Conservation (phyloP, 2,113 vertebrate species). For the Romanogobio albipinnatus region DNA sequence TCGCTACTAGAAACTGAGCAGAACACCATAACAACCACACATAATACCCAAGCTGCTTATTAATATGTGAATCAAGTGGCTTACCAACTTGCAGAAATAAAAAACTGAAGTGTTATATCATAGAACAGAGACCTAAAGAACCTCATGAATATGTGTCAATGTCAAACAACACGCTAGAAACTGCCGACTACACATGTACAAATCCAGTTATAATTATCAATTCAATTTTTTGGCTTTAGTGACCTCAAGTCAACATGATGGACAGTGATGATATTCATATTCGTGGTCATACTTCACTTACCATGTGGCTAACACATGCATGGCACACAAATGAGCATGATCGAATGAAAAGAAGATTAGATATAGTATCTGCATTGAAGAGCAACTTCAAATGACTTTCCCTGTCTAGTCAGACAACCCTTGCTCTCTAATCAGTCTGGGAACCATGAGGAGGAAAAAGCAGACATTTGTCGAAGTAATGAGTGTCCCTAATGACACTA, state of each 20-base stretch:
- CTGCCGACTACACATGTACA: background rate
- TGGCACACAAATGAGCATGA: background rate
- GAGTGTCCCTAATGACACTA: conserved; percentile 36
- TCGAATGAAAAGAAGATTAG: conserved; percentile 18
- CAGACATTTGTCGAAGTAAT: conserved; percentile 20
- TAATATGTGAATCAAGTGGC: too few species aligned
- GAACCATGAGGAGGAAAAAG: background rate
- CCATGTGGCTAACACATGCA: background rate
- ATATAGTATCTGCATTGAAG: background rate
- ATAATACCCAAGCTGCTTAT: too few species aligned
- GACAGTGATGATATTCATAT: background rate
- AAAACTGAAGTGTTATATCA: too few species aligned
- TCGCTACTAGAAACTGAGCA: too few species aligned
- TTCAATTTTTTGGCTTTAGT: background rate
- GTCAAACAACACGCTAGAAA: too few species aligned
- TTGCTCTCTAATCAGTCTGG: conserved; percentile 27
- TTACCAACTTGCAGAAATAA: too few species aligned
- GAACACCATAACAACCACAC: too few species aligned
- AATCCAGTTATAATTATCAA: background rate
- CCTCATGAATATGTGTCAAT: too few species aligned
- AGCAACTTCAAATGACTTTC: conserved; percentile 22
- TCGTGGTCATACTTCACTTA: background rate
- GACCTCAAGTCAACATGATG: background rate
- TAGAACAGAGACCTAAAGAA: too few species aligned
- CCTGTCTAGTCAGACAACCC: background rate